Base-by-base conservation (phyloP, 2,113 vertebrate genomes). In the Motacilla alba region DNA sequence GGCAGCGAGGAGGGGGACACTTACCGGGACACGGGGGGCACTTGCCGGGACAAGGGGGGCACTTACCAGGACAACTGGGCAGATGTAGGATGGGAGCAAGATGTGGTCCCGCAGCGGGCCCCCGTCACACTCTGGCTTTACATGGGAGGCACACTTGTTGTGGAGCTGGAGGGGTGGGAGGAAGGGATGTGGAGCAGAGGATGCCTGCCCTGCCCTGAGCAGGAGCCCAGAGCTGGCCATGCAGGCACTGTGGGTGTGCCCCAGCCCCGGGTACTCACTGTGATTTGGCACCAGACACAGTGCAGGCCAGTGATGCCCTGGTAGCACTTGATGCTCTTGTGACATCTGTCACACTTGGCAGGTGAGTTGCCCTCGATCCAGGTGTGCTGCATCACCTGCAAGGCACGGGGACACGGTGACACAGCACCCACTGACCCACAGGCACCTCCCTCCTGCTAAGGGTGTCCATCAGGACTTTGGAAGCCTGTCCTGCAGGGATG, bases 321-420 rank as follows among this genome's bases (percentile, higher is more conserved):
- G 98, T 99, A 99, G 96, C 98, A 98, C 96, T 99, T 99, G 98
- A 99, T 99, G 98, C 98, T 99, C 92, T 99, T 98, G 97, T 99
- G 99, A 96, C 99, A 99, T 78, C 98, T 98, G 96, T 99, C 99
- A 9, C 99, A 99, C 96, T 99, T 99, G 83, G 98, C 98, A 0
- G 98, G 98, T 31, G 98, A 99, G 95, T 99, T 99, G 33, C 99
- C 99, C 97, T 99, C 99, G 24, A 99, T 99, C 99, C 99, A 99
- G 21, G 99, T 98, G 89, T 99, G 99, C 97, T 99, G 99, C 99
- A 99, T 99, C 95, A 98, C 98, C 99, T 99, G 97, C 59, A 80
- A 77, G 83, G 60, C 52, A 73, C 4, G 5, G 74, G 37, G 33
- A 50, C 47, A 24, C 33, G 33, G 52, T 0, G 4, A 46, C 0